Evolutionary conservation across 2,113 vertebrate species (phyloP).

Genomic region (Mus pahari): DNA sequence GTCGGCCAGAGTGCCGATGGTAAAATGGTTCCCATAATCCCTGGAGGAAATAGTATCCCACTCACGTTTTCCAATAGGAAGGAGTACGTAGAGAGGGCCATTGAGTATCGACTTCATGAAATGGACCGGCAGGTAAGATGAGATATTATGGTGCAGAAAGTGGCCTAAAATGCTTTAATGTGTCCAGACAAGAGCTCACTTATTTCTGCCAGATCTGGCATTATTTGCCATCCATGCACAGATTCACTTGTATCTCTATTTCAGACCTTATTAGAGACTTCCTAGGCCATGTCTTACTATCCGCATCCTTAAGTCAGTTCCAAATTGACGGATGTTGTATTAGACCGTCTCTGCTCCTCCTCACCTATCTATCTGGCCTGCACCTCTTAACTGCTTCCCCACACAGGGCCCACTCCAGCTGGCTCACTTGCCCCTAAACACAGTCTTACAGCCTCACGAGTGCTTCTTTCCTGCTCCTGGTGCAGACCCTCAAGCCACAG

Average conservation of each 20-base stretch:
- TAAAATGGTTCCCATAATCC: conserved; percentile 94
- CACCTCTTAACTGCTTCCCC: background rate
- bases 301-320: background rate
- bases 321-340: background rate
- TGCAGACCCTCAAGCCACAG: background rate
- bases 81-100: conserved; percentile 92
- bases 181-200: background rate
- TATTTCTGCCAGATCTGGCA: background rate
- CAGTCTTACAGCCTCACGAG: background rate
- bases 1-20: conserved; percentile 93
- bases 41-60: conserved; percentile 93
- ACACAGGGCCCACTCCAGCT: background rate
- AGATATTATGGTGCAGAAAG: background rate
- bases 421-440: background rate
- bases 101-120: conserved; percentile 92
- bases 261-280: conserved; percentile 4
- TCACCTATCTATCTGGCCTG: background rate
- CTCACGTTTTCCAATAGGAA: conserved; percentile 93
- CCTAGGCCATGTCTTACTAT: background rate
- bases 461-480: background rate
- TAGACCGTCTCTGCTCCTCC: conserved; percentile 9
- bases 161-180: background rate
- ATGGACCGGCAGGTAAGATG: conserved; percentile 91
- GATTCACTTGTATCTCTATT: background rate
- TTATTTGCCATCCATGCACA: background rate